Evolutionary conservation across 2,797 vertebrate species (phyloP).

Genomic region (Poeciliopsis gracilis): DNA sequence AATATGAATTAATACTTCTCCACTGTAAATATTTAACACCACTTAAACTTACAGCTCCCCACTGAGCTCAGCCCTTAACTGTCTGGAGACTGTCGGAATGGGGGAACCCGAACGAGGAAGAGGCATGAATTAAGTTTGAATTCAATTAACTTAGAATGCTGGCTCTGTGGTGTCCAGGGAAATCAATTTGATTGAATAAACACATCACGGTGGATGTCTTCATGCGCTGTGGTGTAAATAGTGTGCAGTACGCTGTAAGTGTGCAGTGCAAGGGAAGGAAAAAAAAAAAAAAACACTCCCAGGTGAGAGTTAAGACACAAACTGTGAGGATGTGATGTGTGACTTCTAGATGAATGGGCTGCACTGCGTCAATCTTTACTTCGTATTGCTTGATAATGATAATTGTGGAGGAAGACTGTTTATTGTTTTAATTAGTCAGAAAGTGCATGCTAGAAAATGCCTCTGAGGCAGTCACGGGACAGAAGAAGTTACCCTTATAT

Average conservation of each 20-base stretch:
- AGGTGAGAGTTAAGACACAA: conserved; percentile 33
- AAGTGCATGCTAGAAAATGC: background rate
- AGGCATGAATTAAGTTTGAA: conserved; percentile 72
- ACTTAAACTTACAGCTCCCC: conserved; percentile 77
- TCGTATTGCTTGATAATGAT: conserved; percentile 67
- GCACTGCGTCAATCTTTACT: conserved; percentile 41
- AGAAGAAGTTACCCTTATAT: background rate
- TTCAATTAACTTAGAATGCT: conserved; percentile 77
- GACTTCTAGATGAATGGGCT: conserved; percentile 50
- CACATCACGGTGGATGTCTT: conserved; percentile 74
- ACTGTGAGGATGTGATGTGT: conserved; percentile 47
- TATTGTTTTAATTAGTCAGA: conserved; percentile 50
- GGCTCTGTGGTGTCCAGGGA: conserved; percentile 69
- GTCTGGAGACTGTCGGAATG: conserved; percentile 64
- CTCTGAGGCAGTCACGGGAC: background rate
- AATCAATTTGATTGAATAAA: conserved; percentile 84
- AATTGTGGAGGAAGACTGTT: conserved; percentile 41
- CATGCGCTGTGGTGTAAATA: conserved; percentile 68
- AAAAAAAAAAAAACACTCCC: conserved; percentile 55
- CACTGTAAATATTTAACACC: conserved; percentile 81
- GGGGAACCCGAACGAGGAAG: conserved; percentile 28
- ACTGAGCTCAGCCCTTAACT: conserved; percentile 52
- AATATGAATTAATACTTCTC: conserved; percentile 77
- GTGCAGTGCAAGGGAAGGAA: background rate
- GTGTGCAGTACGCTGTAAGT: conserved; percentile 36